Conservation (phyloP, 2,888 invertebrate genomes). For the Pristionchus mayeri region DNA sequence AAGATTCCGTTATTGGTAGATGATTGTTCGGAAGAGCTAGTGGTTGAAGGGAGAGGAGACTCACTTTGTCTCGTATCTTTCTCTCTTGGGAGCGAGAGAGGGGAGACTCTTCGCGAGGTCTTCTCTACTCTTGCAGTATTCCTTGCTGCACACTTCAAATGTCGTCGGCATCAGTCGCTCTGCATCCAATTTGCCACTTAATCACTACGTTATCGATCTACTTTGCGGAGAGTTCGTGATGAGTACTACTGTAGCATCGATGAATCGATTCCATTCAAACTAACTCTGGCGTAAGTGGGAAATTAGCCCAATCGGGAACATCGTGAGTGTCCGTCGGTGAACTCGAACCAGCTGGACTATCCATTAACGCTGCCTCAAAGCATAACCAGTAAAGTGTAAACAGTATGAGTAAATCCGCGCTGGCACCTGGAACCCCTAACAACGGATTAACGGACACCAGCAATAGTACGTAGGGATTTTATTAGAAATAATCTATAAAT, state of each 20-base stretch:
- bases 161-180: conserved; percentile 17
- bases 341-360: not conserved
- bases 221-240: not conserved
- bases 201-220: not conserved
- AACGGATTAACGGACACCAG: not conserved
- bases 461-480: not conserved
- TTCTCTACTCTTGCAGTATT: not conserved
- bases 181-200: not conserved
- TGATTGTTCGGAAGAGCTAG: not conserved
- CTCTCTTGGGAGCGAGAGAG: not conserved
- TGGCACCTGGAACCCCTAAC: not conserved
- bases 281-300: not conserved
- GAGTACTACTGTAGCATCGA: not conserved
- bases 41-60: not conserved
- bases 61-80: not conserved
- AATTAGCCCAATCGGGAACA: conserved; percentile 7
- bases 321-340: not conserved
- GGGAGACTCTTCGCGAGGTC: not conserved
- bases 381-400: not conserved
- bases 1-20: not conserved
- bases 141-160: not conserved
- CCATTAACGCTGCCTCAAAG: not conserved
- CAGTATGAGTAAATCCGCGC: not conserved
- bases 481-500: not conserved
- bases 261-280: not conserved